Percentiles rank a stretch among this genome's conserved stretches.
Evolutionary conservation across 2,797 vertebrate genomes (phyloP).

Genomic region (Antennarius maculatus): DNA sequence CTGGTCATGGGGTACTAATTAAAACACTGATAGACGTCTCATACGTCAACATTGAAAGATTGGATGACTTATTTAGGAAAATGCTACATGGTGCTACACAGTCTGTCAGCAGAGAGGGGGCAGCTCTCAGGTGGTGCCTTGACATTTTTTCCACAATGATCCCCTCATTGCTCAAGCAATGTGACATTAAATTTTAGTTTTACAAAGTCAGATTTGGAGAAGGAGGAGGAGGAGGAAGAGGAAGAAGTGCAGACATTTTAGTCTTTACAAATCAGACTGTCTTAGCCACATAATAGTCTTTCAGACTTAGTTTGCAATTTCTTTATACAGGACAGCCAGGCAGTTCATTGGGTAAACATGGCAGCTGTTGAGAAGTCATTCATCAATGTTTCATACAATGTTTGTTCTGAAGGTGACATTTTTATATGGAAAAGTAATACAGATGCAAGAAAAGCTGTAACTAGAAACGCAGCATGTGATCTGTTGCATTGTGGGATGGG

Average conservation of each 20-base stretch:
- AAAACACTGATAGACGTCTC: constrained; percentile 19
- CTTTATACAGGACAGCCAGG: constrained; percentile 11
- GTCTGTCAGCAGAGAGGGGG: constrained; percentile 14
- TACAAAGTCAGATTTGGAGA: constrained; percentile 1
- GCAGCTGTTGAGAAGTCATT: constrained; percentile 6
- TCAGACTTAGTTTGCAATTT: constrained; percentile 6
- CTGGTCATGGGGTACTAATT: constrained; percentile 50
- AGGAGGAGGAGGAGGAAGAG: constrained; percentile 2
- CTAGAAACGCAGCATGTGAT: neutral
- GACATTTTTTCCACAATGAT: constrained; percentile 23
- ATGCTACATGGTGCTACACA: neutral
- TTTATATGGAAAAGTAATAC: constrained; percentile 1
- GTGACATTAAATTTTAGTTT: constrained; percentile 28
- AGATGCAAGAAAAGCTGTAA: neutral
- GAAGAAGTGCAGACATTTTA: constrained; percentile 12
- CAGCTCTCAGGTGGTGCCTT: constrained; percentile 18
- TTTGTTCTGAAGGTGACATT: neutral
- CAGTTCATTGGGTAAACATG: constrained; percentile 20
- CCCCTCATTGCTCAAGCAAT: constrained; percentile 41
- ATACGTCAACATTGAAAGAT: neutral
- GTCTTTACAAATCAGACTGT: constrained; percentile 21
- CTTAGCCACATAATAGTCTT: constrained; percentile 6
- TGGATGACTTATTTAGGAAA: constrained; percentile 3
- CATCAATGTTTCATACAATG: constrained; percentile 6
- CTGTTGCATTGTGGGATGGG: constrained; percentile 43